Evolutionary conservation across 2,113 vertebrate genomes (phyloP).

Genomic region (Struthidea cinerea): DNA sequence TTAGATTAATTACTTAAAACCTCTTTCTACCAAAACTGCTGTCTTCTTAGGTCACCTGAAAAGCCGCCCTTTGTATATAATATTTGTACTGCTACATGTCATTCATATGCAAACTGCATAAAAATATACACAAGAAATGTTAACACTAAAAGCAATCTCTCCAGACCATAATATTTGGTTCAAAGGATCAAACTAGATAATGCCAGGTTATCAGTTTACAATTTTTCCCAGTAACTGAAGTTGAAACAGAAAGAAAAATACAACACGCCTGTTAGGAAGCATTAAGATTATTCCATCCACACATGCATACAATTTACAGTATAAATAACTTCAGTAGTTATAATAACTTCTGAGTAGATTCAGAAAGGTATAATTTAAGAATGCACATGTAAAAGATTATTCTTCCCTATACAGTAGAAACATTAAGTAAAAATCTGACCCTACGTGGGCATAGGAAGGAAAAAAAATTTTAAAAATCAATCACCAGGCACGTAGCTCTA

Average conservation of each 20-base stretch:
- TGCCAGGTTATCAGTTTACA: not conserved
- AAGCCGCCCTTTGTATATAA: not conserved
- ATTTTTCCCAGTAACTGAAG: not conserved
- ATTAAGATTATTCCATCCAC: not conserved
- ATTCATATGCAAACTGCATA: not conserved
- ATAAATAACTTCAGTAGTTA: not conserved
- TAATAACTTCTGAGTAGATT: not conserved
- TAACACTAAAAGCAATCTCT: not conserved
- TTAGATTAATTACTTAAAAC: not conserved
- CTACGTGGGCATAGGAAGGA: accelerated
- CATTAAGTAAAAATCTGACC: not conserved
- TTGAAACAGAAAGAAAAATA: not conserved
- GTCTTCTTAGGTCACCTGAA: not conserved
- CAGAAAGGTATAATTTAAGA: not conserved
- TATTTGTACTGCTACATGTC: not conserved
- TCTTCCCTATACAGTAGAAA: not conserved
- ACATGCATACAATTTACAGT: not conserved
- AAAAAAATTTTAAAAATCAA: not conserved
- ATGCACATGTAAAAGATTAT: not conserved
- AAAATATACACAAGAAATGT: not conserved
- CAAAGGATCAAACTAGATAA: not conserved
- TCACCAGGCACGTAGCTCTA: not conserved
- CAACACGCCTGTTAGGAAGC: not conserved
- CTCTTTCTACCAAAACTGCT: not conserved
- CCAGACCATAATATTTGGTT: not conserved